Evolutionary conservation across 2,888 invertebrate species (phyloP).

Genomic region (Lamproptera curius): DNA sequence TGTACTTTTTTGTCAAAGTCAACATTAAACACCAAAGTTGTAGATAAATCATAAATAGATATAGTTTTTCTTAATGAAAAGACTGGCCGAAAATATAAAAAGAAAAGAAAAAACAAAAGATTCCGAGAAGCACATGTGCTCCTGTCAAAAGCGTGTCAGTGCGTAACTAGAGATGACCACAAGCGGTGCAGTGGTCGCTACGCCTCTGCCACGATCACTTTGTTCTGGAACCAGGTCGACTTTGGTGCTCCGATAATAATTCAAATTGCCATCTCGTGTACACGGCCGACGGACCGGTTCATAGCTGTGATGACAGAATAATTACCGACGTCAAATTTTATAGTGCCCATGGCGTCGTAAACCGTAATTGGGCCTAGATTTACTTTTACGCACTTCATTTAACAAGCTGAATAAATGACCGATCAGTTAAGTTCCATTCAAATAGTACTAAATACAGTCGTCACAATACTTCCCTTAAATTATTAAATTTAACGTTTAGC

Average conservation of each 20-base stretch:
- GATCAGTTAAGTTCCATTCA: no score
- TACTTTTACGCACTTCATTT: slow-evolving; percentile 6
- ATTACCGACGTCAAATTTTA: slow-evolving; percentile 43
- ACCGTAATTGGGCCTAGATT: slow-evolving; percentile 7
- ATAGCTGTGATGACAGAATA: slow-evolving; percentile 44
- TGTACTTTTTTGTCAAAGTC: no score
- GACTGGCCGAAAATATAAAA: no score
- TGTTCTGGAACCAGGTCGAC: slow-evolving; percentile 46
- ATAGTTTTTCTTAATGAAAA: no score
- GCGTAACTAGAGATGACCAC: slow-evolving; percentile 64
- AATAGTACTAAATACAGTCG: no score
- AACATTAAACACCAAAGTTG: no score
- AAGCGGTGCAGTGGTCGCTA: slow-evolving; percentile 26
- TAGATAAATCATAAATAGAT: no score
- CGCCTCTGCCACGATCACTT: slow-evolving; percentile 24
- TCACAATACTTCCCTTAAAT: no score
- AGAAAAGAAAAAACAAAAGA: background rate
- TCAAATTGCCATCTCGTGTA: slow-evolving; percentile 41
- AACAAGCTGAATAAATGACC: no score
- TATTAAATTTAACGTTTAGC: no score
- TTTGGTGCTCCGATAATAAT: slow-evolving; percentile 47
- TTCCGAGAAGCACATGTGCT: background rate
- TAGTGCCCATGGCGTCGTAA: slow-evolving; percentile 24
- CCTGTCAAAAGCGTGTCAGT: slow-evolving; percentile 28
- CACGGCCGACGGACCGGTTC: slow-evolving; percentile 33